Base-by-base conservation (phyloP, 2,888 invertebrate genomes). In the Tuberolachnus salignus region DNA sequence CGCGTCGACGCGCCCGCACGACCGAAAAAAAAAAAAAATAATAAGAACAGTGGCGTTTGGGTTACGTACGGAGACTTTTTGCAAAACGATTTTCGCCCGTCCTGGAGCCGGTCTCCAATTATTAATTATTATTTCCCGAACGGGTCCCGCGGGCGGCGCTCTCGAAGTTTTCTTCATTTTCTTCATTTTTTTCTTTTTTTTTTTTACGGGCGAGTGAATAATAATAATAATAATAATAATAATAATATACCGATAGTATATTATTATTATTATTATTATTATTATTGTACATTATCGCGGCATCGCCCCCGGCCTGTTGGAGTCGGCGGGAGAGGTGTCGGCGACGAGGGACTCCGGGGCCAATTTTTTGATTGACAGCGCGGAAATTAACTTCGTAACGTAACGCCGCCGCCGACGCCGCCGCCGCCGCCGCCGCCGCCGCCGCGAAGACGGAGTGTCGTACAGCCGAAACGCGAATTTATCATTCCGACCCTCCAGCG, bases 351-450 rank as follows among this genome's bases (percentile, higher is more conserved):
- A 57, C 13, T 51, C 19, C n/a, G 78, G n/a, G 21, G 78, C 67
- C 67, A 51, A 78, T 78, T 69, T 78, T 78, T 78, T 78, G 78
- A 78, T 69, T 78, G 78, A 69, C 78, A 78, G 78, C 67, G 19
- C 78, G 78, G 78, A 78, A 78, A 78, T 78, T 78, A 78, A 78
- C 78, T 78, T 69, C 49, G 49, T 64, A 78, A n/a, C n/a, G n/a
- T 67, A 78, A 75, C 23, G 55, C 67, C 11, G 63, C 44, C 57
- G 71, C 34, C 70, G 63, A 53, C 11, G 63, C 46, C 59, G 71
- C 34, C 70, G 63, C 55, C 19, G 46, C 34, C 6, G 16, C 57
- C 11, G 63, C 46, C 59, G 71, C 34, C 70, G 63, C 55, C 19
- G 46, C 34, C 6, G 16, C 57, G n/a, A 13, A 34, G 26, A n/a